These are phyloP conservation scores for Sardinella longiceps DNA, from an alignment of 2,797 vertebrate species.

Conservation along the genomic window DNA sequence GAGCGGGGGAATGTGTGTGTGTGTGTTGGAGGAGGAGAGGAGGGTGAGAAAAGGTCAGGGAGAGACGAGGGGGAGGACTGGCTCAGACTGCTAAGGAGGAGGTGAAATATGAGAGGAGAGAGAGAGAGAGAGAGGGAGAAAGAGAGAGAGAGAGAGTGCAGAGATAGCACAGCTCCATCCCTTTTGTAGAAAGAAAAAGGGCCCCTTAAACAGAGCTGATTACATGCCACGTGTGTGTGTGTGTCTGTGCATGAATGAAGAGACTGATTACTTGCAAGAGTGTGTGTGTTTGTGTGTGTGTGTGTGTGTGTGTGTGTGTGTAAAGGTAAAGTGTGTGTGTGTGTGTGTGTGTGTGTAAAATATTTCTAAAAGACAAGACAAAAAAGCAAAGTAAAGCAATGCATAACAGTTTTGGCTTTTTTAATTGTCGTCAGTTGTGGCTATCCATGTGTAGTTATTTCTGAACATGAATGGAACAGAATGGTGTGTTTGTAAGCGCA, in stretches of 20 bases:
- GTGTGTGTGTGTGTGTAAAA: neutral
- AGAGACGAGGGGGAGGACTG: neutral
- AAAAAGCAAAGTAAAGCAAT: no score
- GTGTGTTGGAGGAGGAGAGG: neutral
- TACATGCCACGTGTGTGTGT: neutral
- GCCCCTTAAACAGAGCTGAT: neutral
- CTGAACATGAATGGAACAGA: neutral
- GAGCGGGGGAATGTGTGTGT: neutral
- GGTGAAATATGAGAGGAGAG: slow-evolving; percentile 7
- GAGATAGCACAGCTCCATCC: neutral
- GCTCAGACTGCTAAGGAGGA: neutral
- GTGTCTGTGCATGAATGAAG: neutral
- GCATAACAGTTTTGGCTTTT: no score
- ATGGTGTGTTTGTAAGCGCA: neutral
- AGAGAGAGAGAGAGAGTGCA: neutral
- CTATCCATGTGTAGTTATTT: neutral
- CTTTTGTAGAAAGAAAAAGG: neutral
- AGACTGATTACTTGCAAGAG: slow-evolving; percentile 36
- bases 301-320: slow-evolving; percentile 28
- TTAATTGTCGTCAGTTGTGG: no score
- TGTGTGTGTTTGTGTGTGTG: slow-evolving; percentile 22
- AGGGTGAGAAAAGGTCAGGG: slow-evolving; percentile 2
- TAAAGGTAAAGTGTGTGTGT: slow-evolving; percentile 23
- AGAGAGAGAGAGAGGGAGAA: neutral
- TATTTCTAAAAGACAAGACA: neutral